These are phyloP conservation scores for Drosophila yooni DNA, from an alignment of 2,888 invertebrate species.

Conservation along the genomic window DNA sequence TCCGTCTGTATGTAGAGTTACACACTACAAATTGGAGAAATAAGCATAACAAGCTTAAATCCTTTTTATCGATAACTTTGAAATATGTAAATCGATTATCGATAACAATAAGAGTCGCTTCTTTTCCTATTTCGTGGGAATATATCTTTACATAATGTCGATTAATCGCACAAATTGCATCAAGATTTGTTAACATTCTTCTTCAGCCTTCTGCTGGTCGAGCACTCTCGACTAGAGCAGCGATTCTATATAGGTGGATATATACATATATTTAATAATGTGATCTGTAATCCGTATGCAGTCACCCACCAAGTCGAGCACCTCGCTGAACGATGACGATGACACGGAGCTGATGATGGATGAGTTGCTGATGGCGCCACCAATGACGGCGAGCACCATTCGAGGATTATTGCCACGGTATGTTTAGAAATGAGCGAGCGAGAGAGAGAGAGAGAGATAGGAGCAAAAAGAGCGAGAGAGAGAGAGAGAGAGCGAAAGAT, in stretches of 20 bases:
- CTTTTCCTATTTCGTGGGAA: background rate
- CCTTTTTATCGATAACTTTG: background rate
- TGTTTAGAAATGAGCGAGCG: conserved; percentile 8
- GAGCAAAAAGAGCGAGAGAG: background rate
- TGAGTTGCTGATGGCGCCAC: conserved; percentile 91
- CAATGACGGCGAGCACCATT: conserved; percentile 90
- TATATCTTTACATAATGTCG: background rate
- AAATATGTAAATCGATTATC: background rate
- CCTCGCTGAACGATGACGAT: conserved; percentile 90
- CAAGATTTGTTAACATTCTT: background rate
- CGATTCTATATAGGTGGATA: background rate
- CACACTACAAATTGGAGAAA: background rate
- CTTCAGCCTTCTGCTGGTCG: background rate
- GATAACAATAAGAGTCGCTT: background rate
- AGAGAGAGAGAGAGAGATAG: background rate
- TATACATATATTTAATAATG: background rate
- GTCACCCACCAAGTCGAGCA: conserved; percentile 88
- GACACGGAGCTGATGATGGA: conserved; percentile 94
- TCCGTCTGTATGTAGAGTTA: background rate
- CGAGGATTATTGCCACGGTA: conserved; percentile 90
- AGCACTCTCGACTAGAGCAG: background rate
- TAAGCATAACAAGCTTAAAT: background rate
- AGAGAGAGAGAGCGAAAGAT: background rate
- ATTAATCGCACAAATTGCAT: background rate
- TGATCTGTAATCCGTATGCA: conserved; percentile 68